Base-by-base conservation (phyloP, 2,113 vertebrate genomes). In the Onychostruthus taczanowskii region DNA sequence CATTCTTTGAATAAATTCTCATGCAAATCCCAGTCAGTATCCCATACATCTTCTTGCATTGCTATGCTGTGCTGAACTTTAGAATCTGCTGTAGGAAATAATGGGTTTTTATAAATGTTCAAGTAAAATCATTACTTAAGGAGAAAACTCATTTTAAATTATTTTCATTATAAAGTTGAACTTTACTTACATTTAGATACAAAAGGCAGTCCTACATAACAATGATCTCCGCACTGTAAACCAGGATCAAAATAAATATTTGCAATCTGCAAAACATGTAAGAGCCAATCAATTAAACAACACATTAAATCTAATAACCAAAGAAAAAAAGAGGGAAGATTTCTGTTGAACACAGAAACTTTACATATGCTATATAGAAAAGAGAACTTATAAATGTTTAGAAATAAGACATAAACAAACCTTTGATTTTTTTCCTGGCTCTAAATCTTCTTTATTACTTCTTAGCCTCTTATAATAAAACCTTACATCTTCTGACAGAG, bases 161-260 rank as follows among this genome's bases (percentile, higher is more conserved):
- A n/a, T 44, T 68, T 91, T 59, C 21, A 72, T 41, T 50, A 22
- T 15, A 24, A 90, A 91, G 9, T 73, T 69, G 28, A 87, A 90
- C 14, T 9, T 74, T 82, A 98, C 99, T 99, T 98, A 99, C 99
- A 98, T 98, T 99, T 99, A 90, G 98, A 97, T n/a, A 99, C 97
- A 98, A 99, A 99, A 84, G 99, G 99, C 91, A 99, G 97, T 96
- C 99, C 99, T 91, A 99, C 98, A 89, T 99, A 99, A 98, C 99
- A 99, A 69, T 98, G 98, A 98, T 99, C 99, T 86, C 98, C 99
- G 97, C 99, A 99, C 55, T 99, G 98, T 90, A 99, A 98, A 96
- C 98, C 96, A 96, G 99, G 98, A 76, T 99, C 99, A 98, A 99
- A 99, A 98, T 99, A 99, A 98, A 99, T 98, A 98, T 99, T 99